phyloP scores from a whole-genome alignment of 2,888 invertebrate genomes.

The Mystacides longicornis region DNA sequence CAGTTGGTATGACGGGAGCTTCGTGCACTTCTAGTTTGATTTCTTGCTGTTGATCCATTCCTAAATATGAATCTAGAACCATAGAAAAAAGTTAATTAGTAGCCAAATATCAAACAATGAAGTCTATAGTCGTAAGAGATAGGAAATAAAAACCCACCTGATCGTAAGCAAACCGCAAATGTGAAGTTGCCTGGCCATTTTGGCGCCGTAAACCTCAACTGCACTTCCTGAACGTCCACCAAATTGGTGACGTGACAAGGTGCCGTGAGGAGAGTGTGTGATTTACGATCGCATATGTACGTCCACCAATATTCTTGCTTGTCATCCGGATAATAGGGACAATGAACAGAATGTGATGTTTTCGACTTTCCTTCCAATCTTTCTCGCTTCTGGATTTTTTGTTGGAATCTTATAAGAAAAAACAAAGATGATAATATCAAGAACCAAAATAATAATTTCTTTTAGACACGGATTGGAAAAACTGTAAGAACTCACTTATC shows the following conservation, averaged over 20 bases:
- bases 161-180: conserved; percentile 86
- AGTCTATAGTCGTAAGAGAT: not conserved
- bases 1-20: conserved; percentile 82
- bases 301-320: conserved; percentile 99
- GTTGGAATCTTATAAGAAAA: conserved; percentile 56
- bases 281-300: conserved; percentile 94
- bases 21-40: conserved; percentile 97
- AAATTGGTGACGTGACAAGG: conserved; percentile 93
- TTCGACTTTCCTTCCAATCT: conserved; percentile 90
- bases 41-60: conserved; percentile 91
- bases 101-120: not conserved
- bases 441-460: not conserved
- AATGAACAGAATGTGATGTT: conserved; percentile 93
- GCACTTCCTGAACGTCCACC: conserved; percentile 81
- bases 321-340: conserved; percentile 89
- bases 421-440: not conserved
- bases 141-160: conserved; percentile 52
- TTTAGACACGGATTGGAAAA: too few species aligned
- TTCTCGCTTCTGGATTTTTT: conserved; percentile 78
- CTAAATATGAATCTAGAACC: conserved; percentile 84
- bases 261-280: conserved; percentile 81
- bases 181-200: conserved; percentile 87
- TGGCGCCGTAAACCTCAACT: conserved; percentile 95
- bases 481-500: conserved; percentile 49
- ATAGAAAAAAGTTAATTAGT: not conserved